A percentile compares a stretch with the other conserved stretches of the same genome.
Conservation (phyloP, 2,113 vertebrate genomes). For the Osmerus eperlanus region DNA sequence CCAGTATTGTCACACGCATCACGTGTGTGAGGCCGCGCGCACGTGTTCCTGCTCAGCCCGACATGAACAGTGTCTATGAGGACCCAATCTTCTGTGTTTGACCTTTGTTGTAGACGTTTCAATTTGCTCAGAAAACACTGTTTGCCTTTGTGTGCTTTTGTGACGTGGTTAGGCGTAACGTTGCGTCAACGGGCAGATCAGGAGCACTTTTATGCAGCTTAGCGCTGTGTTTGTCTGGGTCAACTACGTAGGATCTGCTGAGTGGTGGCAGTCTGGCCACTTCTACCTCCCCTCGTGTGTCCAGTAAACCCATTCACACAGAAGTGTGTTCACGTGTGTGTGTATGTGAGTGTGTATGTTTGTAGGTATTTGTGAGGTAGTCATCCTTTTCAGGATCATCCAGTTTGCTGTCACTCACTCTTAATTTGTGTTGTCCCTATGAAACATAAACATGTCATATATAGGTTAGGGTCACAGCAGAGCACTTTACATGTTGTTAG, state of each 20-base stretch:
- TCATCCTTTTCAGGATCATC: neutral
- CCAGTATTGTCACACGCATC: neutral
- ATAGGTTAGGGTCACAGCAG: slow-evolving; percentile 47
- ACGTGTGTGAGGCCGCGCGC: neutral
- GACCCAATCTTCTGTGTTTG: slow-evolving; percentile 36
- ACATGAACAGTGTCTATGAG: slow-evolving; percentile 1
- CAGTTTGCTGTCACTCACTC: neutral
- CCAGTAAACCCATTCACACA: slow-evolving; percentile 25
- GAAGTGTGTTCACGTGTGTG: slow-evolving; percentile 4
- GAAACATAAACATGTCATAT: neutral
- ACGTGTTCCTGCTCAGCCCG: slow-evolving; percentile 23
- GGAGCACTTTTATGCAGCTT: neutral
- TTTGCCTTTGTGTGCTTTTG: slow-evolving; percentile 17
- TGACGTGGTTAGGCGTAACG: slow-evolving; percentile 25
- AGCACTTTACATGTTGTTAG: slow-evolving; percentile 64
- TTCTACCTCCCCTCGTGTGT: slow-evolving; percentile 26
- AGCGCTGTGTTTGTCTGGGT: slow-evolving; percentile 36
- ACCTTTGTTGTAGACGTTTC: slow-evolving; percentile 34
- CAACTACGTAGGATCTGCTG: slow-evolving; percentile 13
- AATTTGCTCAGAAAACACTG: neutral
- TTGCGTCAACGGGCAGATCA: slow-evolving; percentile 19
- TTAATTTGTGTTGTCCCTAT: slow-evolving; percentile 10
- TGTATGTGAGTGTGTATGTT: neutral
- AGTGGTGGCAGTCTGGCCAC: slow-evolving; percentile 29
- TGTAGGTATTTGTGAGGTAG: neutral